Evolutionary conservation across 2,797 vertebrate genomes (phyloP).

Genomic region (Semotilus atromaculatus): DNA sequence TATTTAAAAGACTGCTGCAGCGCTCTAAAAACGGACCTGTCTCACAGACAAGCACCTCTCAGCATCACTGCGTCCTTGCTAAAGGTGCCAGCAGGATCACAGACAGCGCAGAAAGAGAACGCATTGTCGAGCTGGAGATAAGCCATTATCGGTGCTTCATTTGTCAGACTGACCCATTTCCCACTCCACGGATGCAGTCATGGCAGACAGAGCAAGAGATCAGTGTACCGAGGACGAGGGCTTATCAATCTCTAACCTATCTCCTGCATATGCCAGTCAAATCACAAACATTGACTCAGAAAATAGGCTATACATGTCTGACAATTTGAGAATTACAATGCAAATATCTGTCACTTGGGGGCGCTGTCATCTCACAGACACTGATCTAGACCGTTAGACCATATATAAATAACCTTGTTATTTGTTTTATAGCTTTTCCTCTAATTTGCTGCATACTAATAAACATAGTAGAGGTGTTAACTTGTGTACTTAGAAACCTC

Average conservation of each 20-base stretch:
- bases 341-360: slow-evolving; percentile 66
- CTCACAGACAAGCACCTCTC: slow-evolving; percentile 61
- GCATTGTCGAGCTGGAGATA: slow-evolving; percentile 33
- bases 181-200: slow-evolving; percentile 45
- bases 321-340: slow-evolving; percentile 52
- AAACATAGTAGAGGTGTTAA: slow-evolving; percentile 26
- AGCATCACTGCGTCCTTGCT: slow-evolving; percentile 54
- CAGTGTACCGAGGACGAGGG: slow-evolving; percentile 24
- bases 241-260: slow-evolving; percentile 32
- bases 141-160: slow-evolving; percentile 63
- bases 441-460: slow-evolving; percentile 11
- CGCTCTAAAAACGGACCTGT: slow-evolving; percentile 18
- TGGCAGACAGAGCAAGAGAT: slow-evolving; percentile 47
- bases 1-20: slow-evolving; percentile 17
- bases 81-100: slow-evolving; percentile 62
- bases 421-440: slow-evolving; percentile 33
- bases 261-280: slow-evolving; percentile 15
- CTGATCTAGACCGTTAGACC: neutral
- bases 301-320: slow-evolving; percentile 3
- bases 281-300: slow-evolving; percentile 6
- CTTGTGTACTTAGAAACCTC: slow-evolving; percentile 26
- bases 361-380: slow-evolving; percentile 62
- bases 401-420: slow-evolving; percentile 1
- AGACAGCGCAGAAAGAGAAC: slow-evolving; percentile 60
- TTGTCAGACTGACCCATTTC: slow-evolving; percentile 72